Evolutionary conservation across 2,888 invertebrate species (phyloP), one percentile per base, ranked within the genome.

Genomic region (Acanthosepion esculentum): DNA sequence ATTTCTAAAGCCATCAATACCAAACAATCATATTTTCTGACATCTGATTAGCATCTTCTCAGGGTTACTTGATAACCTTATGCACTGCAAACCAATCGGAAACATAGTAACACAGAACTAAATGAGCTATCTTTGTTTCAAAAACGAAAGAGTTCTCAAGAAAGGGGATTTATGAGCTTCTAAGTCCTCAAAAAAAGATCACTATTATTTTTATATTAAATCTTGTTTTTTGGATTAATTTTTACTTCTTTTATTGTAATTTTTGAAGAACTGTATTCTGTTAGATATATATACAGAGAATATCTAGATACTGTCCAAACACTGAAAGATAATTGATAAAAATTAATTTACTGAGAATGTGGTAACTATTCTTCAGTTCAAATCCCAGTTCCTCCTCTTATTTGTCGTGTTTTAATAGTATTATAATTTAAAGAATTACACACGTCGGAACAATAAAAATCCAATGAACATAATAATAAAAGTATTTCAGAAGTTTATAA

Each of bases 21-120:
- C n/a, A 33, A 78, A 78, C 78, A n/a, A 78, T 78, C 78, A 78
- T 78, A 78, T 78, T 78, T n/a, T 33, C 33, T 78, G n/a, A 78
- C 78, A 78, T 78, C n/a, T 78, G 78, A 78, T 78, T 78, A 78
- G n/a, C 78, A 78, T 78, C 78, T 78, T 78, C 33, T 78, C 78
- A 33, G 5, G n/a, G 78, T n/a, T 15, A 33, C 78, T 78, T n/a
- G 78, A 78, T 78, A 78, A n/a, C 15, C 12, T 78, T 78, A n/a
- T 33, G 12, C 33, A 78, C n/a, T 15, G 33, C n/a, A n/a, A 33
- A 78, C n/a, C n/a, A 78, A 33, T 78, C n/a, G 3, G 78, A 78
- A 33, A 78, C 64, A 7, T 7, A 64, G 64, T 26, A 29, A 26
- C 29, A 78, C 23, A 59, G 23, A 59, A 12, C 78, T 78, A 33